Base-by-base conservation (phyloP, 1,140 invertebrate genomes). In the Plectus sambesii region DNA sequence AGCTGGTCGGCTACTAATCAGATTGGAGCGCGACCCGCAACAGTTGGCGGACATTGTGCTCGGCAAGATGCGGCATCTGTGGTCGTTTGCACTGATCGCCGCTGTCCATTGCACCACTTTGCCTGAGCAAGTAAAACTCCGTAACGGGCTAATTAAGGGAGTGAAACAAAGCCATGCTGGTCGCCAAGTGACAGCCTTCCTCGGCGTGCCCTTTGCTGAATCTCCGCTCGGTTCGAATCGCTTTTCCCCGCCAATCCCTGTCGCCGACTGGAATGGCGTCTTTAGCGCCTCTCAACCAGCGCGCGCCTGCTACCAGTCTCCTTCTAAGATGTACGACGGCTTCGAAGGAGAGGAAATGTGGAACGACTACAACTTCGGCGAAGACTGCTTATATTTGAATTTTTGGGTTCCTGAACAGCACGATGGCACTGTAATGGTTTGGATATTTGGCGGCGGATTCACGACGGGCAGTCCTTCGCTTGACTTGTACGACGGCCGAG, bases 301-400 rank as follows among this genome's bases (percentile, higher is more conserved):
- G 17, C 87, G 87, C 63, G 82, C 84, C 27, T 97, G 92, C 74
- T 81, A 84, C n/a, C n/a, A n/a, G n/a, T n/a, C n/a, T n/a, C n/a
- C n/a, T n/a, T n/a, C n/a, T n/a, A n/a, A n/a, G 1, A 77, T 85
- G 25, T 94, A 93, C 63, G 84, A 83, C 66, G 56, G 72, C 12
- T 94, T 96, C 70, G 72, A 81, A 2, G 90, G 89, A n/a, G 79
- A 87, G 3, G 81, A 79, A 47, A 87, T 93, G 81, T 97, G 92
- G 90, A 94, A 94, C 72, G 84, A 89, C 19, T 93, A 93, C 66
- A 93, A 87, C 47, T n/a, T n/a, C n/a, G n/a, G 78, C 59, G 92
- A 97, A 76, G 89, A 97, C 73, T 97, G 92, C 70, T 79, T 97
- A n/a, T 90, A 90, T 70, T 77, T 96, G 45, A 94, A 89, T 70